Evolutionary conservation across 2,797 vertebrate species (phyloP).

Genomic region (Lagocephalus sceleratus): DNA sequence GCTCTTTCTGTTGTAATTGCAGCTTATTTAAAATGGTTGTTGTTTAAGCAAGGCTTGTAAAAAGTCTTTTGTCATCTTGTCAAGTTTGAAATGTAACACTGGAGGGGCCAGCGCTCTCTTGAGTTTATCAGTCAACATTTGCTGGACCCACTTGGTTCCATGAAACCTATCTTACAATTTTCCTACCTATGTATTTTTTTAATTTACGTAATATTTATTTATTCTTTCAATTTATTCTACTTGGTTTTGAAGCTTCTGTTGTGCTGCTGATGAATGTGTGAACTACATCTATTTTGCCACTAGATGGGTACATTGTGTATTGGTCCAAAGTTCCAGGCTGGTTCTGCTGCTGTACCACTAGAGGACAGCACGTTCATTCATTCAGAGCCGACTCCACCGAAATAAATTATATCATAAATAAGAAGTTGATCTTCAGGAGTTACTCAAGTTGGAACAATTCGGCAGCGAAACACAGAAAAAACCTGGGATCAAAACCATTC

Average conservation of each 20-base stretch:
- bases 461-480: too few species aligned
- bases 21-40: constrained; percentile 45
- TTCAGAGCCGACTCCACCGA: too few species aligned
- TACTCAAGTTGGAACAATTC: too few species aligned
- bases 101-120: too few species aligned
- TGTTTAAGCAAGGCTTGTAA: constrained; percentile 44
- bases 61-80: too few species aligned
- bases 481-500: too few species aligned
- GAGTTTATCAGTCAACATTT: too few species aligned
- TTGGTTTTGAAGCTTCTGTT: too few species aligned
- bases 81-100: too few species aligned
- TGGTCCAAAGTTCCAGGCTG: neutral
- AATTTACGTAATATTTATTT: neutral
- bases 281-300: neutral
- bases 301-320: constrained; percentile 12
- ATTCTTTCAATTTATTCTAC: too few species aligned
- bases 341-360: neutral
- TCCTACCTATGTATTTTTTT: neutral
- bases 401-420: too few species aligned
- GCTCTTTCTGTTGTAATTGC: constrained; percentile 64
- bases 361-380: constrained; percentile 19
- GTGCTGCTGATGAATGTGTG: neutral
- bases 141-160: constrained; percentile 31
- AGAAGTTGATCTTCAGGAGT: too few species aligned
- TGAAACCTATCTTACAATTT: neutral